Evolutionary conservation across 2,113 vertebrate genomes (phyloP).

Genomic region (Hassar affinis): DNA sequence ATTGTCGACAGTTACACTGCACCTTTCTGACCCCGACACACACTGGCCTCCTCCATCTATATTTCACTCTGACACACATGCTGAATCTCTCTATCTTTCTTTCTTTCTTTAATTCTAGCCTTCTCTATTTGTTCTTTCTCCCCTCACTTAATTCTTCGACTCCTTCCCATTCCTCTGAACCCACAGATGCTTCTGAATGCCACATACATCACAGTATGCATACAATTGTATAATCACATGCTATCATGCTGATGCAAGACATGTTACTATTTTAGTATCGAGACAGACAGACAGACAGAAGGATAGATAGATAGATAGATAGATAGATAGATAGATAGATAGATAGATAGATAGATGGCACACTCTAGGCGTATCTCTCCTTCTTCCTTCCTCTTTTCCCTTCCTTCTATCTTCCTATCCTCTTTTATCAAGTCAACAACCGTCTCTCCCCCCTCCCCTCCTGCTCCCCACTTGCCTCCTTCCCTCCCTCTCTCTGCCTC

Average conservation of each 20-base stretch:
- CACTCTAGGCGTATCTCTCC: slow-evolving; percentile 58
- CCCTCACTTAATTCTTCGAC: slow-evolving; percentile 46
- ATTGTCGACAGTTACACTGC: slow-evolving; percentile 86
- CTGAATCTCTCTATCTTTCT: slow-evolving; percentile 61
- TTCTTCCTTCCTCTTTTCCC: slow-evolving; percentile 71
- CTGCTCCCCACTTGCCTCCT: slow-evolving; percentile 71
- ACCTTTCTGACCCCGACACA: slow-evolving; percentile 78
- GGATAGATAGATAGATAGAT: slow-evolving; percentile 52
- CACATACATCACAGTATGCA: background rate
- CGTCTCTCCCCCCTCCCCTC: slow-evolving; percentile 69
- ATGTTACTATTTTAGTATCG: background rate
- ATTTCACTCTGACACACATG: slow-evolving; percentile 80
- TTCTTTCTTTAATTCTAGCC: slow-evolving; percentile 30
- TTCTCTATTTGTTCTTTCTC: slow-evolving; percentile 21
- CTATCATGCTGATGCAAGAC: background rate
- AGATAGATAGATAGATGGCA: slow-evolving; percentile 61
- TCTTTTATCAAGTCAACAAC: slow-evolving; percentile 76
- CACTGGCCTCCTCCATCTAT: slow-evolving; percentile 79
- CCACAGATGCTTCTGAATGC: slow-evolving; percentile 8
- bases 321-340: slow-evolving; percentile 24
- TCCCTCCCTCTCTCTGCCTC: slow-evolving; percentile 71
- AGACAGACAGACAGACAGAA: slow-evolving; percentile 33
- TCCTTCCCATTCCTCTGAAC: background rate
- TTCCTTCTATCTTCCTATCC: slow-evolving; percentile 72
- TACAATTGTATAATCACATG: slow-evolving; percentile 8